Percentiles rank a stretch among this genome's conserved stretches.
These are phyloP conservation scores for Amphipoea oculea DNA, from an alignment of 2,888 invertebrate genomes.

Conservation along the genomic window DNA sequence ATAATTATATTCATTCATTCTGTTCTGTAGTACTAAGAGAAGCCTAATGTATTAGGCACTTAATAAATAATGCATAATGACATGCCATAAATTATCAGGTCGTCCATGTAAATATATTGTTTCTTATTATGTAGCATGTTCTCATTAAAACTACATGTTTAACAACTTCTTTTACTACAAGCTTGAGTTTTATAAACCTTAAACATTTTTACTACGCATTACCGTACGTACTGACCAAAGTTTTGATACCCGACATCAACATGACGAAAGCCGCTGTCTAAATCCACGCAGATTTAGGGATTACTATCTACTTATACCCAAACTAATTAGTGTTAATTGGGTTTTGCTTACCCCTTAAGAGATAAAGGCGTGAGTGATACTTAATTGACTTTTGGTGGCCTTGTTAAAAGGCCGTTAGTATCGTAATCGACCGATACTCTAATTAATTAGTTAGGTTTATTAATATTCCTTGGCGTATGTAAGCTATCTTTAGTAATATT, in stretches of 20 bases:
- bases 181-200: neutral
- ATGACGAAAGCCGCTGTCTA: constrained; percentile 52
- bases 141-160: constrained; percentile 36
- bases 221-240: constrained; percentile 32
- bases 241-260: constrained; percentile 33
- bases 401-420: constrained; percentile 31
- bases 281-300: constrained; percentile 60
- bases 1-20: neutral
- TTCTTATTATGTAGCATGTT: constrained; percentile 18
- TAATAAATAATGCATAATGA: constrained; percentile 9
- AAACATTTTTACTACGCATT: constrained; percentile 29
- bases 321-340: constrained; percentile 68
- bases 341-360: constrained; percentile 61
- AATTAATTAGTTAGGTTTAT: constrained; percentile 48
- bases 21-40: too few species aligned
- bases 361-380: constrained; percentile 63
- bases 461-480: constrained; percentile 32
- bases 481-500: constrained; percentile 22
- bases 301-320: constrained; percentile 65
- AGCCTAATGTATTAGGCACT: neutral
- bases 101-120: constrained; percentile 4
- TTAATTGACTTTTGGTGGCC: constrained; percentile 62
- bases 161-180: constrained; percentile 23
- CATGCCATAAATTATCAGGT: neutral
- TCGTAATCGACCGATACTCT: constrained; percentile 49